Evolutionary conservation across 2,113 vertebrate genomes (phyloP).

Genomic region (Tachysurus fulvidraco): DNA sequence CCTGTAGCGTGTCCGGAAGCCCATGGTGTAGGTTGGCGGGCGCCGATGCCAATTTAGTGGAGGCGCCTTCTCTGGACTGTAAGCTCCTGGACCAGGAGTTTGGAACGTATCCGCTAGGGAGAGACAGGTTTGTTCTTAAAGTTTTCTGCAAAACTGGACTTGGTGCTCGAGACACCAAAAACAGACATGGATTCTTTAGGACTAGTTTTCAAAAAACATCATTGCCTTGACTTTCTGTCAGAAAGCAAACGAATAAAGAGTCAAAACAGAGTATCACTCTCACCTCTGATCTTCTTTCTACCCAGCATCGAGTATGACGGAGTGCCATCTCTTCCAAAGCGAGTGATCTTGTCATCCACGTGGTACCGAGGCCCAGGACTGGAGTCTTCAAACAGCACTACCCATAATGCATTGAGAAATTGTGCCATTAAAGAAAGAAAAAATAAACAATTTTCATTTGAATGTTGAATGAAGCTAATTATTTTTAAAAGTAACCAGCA

Average conservation of each 20-base stretch:
- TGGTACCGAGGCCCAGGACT: constrained; percentile 86
- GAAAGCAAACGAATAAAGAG: neutral
- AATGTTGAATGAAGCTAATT: neutral
- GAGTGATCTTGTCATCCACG: constrained; percentile 78
- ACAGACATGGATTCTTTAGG: neutral
- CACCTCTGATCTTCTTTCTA: constrained; percentile 66
- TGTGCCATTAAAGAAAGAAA: neutral
- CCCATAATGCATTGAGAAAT: constrained; percentile 15
- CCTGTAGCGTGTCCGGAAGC: constrained; percentile 74
- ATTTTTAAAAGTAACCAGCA: neutral
- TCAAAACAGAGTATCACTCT: neutral
- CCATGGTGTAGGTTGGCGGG: constrained; percentile 80
- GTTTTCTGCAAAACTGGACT: neutral
- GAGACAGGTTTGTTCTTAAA: neutral
- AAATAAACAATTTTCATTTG: neutral
- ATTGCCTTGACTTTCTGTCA: neutral
- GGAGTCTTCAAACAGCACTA: constrained; percentile 74
- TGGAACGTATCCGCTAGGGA: constrained; percentile 59
- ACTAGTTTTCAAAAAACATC: neutral
- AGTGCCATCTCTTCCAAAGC: constrained; percentile 78
- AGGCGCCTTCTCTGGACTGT: constrained; percentile 80
- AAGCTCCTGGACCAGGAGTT: constrained; percentile 83
- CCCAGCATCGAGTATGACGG: constrained; percentile 84
- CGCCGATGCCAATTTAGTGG: constrained; percentile 70
- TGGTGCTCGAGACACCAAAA: neutral